These are phyloP conservation scores for Lophotriccus pileatus DNA, from an alignment of 2,797 vertebrate genomes.

Conservation along the genomic window DNA sequence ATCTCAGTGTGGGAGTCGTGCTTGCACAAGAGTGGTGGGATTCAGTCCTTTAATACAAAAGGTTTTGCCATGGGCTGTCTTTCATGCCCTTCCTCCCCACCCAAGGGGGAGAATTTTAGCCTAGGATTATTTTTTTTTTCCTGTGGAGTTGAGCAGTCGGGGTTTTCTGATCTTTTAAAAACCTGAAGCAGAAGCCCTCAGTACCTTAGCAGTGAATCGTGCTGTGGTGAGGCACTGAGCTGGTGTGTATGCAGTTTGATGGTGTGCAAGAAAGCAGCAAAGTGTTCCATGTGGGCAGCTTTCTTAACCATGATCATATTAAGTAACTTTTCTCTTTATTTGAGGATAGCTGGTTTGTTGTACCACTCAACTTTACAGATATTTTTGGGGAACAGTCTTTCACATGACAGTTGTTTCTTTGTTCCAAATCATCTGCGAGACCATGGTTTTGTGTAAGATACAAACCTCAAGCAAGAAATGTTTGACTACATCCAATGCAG, in stretches of 20 bases:
- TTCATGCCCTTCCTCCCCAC: background rate
- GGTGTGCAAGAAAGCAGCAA: background rate
- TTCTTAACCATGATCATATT: background rate
- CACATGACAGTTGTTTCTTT: fast-evolving
- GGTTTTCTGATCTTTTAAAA: background rate
- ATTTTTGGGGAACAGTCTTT: background rate
- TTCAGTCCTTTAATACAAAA: background rate
- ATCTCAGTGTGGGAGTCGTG: background rate
- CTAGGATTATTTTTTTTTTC: background rate
- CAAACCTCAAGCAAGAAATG: background rate
- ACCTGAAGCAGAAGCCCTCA: background rate
- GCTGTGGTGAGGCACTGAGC: fast-evolving
- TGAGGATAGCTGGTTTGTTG: background rate
- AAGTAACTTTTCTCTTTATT: background rate
- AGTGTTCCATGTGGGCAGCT: background rate
- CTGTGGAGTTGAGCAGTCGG: background rate
- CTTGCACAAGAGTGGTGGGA: background rate
- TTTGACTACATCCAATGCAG: background rate
- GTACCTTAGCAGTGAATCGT: background rate
- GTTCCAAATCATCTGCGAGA: background rate
- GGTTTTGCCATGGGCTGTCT: background rate
- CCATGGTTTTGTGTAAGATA: background rate
- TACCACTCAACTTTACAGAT: background rate
- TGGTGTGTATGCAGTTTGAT: background rate
- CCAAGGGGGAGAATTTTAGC: background rate